phyloP scores from a whole-genome alignment of 2,113 vertebrate species.

The Cryptotis parvus region DNA sequence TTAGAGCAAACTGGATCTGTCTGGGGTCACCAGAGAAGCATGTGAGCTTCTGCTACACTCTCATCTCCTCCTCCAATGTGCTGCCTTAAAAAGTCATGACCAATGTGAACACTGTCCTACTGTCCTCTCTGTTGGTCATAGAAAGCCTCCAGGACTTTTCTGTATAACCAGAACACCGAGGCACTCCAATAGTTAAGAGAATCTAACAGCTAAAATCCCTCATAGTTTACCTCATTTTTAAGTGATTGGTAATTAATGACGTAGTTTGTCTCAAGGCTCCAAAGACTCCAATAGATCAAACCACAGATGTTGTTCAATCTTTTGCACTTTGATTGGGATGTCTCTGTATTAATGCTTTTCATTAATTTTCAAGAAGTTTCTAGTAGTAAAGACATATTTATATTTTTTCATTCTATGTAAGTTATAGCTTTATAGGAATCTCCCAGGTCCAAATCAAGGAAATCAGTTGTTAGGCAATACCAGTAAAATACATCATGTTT shows the following conservation, averaged over 20 bases:
- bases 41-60: rapidly evolving
- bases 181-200: background rate
- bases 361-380: slow-evolving; percentile 15
- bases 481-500: background rate
- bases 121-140: background rate
- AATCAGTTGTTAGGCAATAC: background rate
- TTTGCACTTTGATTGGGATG: background rate
- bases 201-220: background rate
- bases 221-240: background rate
- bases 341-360: background rate
- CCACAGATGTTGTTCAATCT: background rate
- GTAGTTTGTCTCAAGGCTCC: background rate
- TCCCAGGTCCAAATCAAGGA: background rate
- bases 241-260: background rate
- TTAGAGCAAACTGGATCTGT: background rate
- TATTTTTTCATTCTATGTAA: background rate
- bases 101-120: background rate
- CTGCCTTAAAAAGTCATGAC: background rate
- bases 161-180: background rate
- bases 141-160: background rate
- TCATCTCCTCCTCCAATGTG: background rate
- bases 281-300: background rate
- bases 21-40: background rate
- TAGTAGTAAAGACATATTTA: background rate
- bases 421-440: background rate